Percentiles rank a stretch among this genome's conserved stretches.
Conservation (phyloP, 2,888 invertebrate genomes). For the Onchidella celtica region DNA sequence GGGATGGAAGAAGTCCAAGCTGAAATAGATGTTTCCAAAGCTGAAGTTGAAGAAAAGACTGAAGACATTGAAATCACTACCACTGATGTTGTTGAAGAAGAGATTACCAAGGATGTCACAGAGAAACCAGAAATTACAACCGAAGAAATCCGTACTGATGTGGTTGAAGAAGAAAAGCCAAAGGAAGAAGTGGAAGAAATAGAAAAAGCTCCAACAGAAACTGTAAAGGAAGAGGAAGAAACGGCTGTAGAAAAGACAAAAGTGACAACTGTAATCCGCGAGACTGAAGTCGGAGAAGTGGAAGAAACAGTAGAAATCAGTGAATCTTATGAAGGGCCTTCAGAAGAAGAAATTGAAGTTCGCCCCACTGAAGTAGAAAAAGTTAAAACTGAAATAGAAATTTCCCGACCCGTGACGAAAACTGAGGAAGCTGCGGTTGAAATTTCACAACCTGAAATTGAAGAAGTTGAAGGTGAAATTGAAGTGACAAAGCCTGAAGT, state of each 20-base stretch:
- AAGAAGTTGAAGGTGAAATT: slow-evolving; percentile 65
- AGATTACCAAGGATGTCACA: too few relatives aligned
- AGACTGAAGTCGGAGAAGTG: slow-evolving; percentile 48
- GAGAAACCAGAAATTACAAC: too few relatives aligned
- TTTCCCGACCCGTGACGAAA: too few relatives aligned
- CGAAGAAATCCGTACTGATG: slow-evolving; percentile 15
- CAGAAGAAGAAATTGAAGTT: slow-evolving; percentile 83
- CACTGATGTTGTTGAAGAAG: slow-evolving; percentile 20
- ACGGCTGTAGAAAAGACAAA: too few relatives aligned
- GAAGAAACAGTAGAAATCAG: slow-evolving; percentile 27
- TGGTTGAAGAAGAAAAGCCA: slow-evolving; percentile 67
- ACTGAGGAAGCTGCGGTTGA: slow-evolving; percentile 80
- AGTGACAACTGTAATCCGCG: too few relatives aligned
- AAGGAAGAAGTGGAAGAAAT: slow-evolving; percentile 62
- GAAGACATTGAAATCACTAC: slow-evolving; percentile 28
- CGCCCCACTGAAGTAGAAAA: slow-evolving; percentile 46
- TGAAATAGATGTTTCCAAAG: slow-evolving; percentile 48
- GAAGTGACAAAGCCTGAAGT: slow-evolving; percentile 63
- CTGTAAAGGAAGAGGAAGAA: too few relatives aligned
- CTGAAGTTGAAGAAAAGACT: too few relatives aligned
- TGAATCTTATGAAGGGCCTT: slow-evolving; percentile 46
- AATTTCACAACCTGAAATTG: slow-evolving; percentile 8
- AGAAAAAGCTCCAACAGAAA: slow-evolving; percentile 54
- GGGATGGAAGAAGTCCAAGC: slow-evolving; percentile 48
- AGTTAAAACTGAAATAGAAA: too few relatives aligned